Conservation (phyloP, 2,888 invertebrate species). For the Taphrorychus bicolor region DNA sequence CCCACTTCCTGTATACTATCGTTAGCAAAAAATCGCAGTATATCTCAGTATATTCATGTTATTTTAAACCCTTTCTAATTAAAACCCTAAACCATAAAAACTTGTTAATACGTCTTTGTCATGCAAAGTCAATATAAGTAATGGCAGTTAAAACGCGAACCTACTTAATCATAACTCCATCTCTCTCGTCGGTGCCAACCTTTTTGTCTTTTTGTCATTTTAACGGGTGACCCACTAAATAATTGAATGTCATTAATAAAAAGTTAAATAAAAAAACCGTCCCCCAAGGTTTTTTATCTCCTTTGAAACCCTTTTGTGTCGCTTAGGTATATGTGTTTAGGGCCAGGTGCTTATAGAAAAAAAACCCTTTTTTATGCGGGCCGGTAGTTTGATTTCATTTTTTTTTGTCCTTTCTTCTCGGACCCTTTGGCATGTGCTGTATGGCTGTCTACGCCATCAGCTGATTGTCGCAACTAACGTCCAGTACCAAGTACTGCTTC, state of each 20-base stretch:
- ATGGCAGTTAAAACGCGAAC: slow-evolving; percentile 28
- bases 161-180: slow-evolving; percentile 34
- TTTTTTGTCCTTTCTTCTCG: slow-evolving; percentile 36
- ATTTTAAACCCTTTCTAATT: background rate
- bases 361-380: slow-evolving; percentile 55
- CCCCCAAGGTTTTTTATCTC: slow-evolving; percentile 33
- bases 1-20: too few relatives aligned
- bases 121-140: slow-evolving; percentile 27
- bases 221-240: slow-evolving; percentile 39
- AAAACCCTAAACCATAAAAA: slow-evolving; percentile 16
- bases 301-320: slow-evolving; percentile 32
- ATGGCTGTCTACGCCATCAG: too few relatives aligned
- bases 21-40: too few relatives aligned
- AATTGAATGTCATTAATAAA: slow-evolving; percentile 41
- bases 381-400: slow-evolving; percentile 54
- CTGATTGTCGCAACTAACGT: background rate
- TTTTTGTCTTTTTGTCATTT: slow-evolving; percentile 28
- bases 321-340: slow-evolving; percentile 33
- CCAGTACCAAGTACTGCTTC: too few relatives aligned
- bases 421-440: slow-evolving; percentile 30
- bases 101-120: slow-evolving; percentile 31
- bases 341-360: slow-evolving; percentile 56
- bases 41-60: too few relatives aligned
- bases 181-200: slow-evolving; percentile 24
- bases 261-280: slow-evolving; percentile 33